Base-by-base conservation (phyloP, 92 coral and sea anemone genomes). In the Paramuricea clavata region DNA sequence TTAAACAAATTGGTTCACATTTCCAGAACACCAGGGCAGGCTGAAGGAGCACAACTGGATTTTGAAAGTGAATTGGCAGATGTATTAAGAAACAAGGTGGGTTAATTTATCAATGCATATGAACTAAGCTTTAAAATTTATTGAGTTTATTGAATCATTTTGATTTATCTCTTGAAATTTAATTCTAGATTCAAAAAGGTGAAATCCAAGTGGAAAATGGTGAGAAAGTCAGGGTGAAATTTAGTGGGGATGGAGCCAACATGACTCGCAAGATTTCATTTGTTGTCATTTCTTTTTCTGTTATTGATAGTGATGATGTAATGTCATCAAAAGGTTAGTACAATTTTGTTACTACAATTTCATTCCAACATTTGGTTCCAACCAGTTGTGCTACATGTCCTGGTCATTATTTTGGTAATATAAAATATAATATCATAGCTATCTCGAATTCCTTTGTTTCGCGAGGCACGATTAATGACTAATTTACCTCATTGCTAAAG, bases 301-400 rank as follows among this genome's bases (percentile, higher is more conserved):
- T 71, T 1, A 7, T 71, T 6, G 77, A 71, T 30, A 30, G 77
- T 71, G 77, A 71, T 71, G 77, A 71, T 71, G 77, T 71, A 6
- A 31, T 71, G 77, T 71, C 77, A 71, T 71, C 77, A 71, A 71
- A 71, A 71, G 77, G 77, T 71, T 5, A 32, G 44, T 39, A 39
- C n/a, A n/a, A n/a, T n/a, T n/a, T n/a, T n/a, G n/a, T n/a, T n/a
- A n/a, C n/a, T n/a, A n/a, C n/a, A n/a, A n/a, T n/a, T n/a, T n/a
- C n/a, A n/a, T n/a, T n/a, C n/a, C n/a, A n/a, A n/a, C n/a, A n/a
- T n/a, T n/a, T n/a, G n/a, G n/a, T n/a, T n/a, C n/a, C n/a, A n/a
- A n/a, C n/a, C n/a, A n/a, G n/a, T n/a, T n/a, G n/a, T n/a, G n/a
- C n/a, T n/a, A n/a, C n/a, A n/a, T n/a, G n/a, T n/a, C n/a, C n/a